A percentile compares a stretch with the other conserved stretches of the same genome.
Evolutionary conservation across 2,797 vertebrate genomes (phyloP).

Genomic region (Lacerta agilis): DNA sequence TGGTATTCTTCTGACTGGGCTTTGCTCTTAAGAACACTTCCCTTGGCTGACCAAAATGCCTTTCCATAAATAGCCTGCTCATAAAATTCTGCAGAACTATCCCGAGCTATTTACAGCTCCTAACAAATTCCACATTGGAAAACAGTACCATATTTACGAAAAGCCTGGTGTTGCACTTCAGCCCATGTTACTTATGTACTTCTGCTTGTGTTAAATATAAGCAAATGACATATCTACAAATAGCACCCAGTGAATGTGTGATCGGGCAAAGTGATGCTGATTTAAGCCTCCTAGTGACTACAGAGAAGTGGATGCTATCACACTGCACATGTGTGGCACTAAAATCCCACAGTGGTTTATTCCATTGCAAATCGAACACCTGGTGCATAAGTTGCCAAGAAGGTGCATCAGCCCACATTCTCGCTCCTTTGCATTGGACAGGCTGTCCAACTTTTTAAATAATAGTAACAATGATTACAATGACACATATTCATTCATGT

Average conservation of each 20-base stretch:
- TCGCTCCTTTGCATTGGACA: background rate
- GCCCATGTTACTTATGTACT: background rate
- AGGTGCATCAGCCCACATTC: background rate
- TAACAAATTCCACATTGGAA: conserved; percentile 26
- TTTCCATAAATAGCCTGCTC: conserved; percentile 49
- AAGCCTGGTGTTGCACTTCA: background rate
- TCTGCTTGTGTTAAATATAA: background rate
- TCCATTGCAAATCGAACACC: background rate
- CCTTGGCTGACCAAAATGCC: background rate
- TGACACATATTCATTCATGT: background rate
- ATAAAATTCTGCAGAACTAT: background rate
- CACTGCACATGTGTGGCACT: background rate
- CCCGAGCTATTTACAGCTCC: conserved; percentile 45
- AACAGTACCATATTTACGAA: conserved; percentile 35
- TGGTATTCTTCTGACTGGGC: background rate
- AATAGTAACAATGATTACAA: background rate
- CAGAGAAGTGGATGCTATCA: background rate
- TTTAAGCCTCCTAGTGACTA: background rate
- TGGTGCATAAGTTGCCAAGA: background rate
- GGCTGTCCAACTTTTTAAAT: background rate
- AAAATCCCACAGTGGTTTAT: background rate
- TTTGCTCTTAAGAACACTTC: background rate
- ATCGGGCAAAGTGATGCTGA: background rate
- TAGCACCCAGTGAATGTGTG: background rate
- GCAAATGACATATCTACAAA: background rate